These are phyloP conservation scores for Actinostola sp. DNA, from an alignment of 92 coral and sea anemone species.

Conservation along the genomic window DNA sequence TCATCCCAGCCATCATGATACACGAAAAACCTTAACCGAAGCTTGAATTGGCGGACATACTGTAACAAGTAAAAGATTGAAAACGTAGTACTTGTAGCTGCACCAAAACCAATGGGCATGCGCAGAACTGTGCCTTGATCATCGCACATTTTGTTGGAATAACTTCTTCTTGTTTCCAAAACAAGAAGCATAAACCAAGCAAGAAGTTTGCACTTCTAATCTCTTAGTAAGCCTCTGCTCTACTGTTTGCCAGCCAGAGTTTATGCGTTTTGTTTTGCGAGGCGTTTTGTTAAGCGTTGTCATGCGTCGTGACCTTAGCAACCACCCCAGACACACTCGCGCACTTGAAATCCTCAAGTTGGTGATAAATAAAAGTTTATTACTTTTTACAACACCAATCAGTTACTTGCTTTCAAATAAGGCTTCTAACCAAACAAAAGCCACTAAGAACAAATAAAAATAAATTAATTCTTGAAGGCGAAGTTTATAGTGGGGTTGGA, in stretches of 20 bases:
- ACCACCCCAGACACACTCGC: constrained; percentile 13
- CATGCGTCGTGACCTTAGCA: constrained; percentile 24
- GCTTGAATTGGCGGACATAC: not conserved
- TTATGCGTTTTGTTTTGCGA: too few species aligned
- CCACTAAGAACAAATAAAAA: constrained; percentile 35
- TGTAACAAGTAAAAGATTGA: not conserved
- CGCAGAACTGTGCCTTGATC: too few species aligned
- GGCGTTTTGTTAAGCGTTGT: constrained; percentile 11
- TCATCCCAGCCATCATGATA: not conserved
- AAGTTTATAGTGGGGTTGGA: constrained; percentile 10
- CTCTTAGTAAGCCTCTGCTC: too few species aligned
- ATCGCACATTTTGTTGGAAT: too few species aligned
- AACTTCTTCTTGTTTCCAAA: too few species aligned
- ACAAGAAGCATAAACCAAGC: too few species aligned
- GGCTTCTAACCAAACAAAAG: constrained; percentile 38
- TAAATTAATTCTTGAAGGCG: constrained; percentile 33
- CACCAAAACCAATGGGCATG: too few species aligned
- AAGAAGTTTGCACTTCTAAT: too few species aligned
- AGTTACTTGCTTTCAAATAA: constrained; percentile 35
- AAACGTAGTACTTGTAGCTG: too few species aligned
- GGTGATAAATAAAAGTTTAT: constrained; percentile 12
- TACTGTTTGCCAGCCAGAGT: too few species aligned
- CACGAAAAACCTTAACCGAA: not conserved
- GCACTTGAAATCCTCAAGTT: not conserved
- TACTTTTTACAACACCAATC: constrained; percentile 27